Conservation (phyloP, 1,140 invertebrate species). For the Whitmania pigra region DNA sequence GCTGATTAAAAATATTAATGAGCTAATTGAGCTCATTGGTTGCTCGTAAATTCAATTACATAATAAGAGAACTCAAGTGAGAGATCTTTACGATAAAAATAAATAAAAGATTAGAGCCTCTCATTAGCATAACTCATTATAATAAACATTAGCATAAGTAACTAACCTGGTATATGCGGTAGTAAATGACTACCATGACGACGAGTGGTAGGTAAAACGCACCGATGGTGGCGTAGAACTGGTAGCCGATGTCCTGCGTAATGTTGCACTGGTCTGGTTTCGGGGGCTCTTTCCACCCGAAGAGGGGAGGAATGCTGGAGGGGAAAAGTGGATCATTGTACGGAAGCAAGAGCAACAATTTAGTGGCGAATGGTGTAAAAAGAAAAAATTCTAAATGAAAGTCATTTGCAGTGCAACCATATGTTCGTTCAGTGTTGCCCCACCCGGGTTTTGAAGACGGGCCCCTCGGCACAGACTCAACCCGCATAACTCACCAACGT, state of each 20-base stretch:
- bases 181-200: constrained; percentile 82
- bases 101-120: too few relatives aligned
- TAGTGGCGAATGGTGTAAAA: constrained; percentile 31
- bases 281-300: constrained; percentile 37
- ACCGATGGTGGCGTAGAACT: constrained; percentile 50
- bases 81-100: too few relatives aligned
- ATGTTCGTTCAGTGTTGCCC: too few relatives aligned
- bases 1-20: too few relatives aligned
- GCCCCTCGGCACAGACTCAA: too few relatives aligned
- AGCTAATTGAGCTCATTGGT: too few relatives aligned
- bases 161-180: constrained; percentile 56
- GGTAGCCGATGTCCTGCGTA: constrained; percentile 77
- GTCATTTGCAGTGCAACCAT: neutral
- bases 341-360: constrained; percentile 43
- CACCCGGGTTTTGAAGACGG: too few relatives aligned
- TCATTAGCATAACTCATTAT: too few relatives aligned
- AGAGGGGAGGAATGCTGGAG: constrained; percentile 42
- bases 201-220: constrained; percentile 87
- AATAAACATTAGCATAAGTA: too few relatives aligned
- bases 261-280: constrained; percentile 57
- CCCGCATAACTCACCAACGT: too few relatives aligned
- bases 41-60: too few relatives aligned
- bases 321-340: constrained; percentile 46
- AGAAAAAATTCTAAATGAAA: neutral
- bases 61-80: too few relatives aligned